phyloP scores from a whole-genome alignment of 2,797 vertebrate genomes.

The Euthynnus affinis region DNA sequence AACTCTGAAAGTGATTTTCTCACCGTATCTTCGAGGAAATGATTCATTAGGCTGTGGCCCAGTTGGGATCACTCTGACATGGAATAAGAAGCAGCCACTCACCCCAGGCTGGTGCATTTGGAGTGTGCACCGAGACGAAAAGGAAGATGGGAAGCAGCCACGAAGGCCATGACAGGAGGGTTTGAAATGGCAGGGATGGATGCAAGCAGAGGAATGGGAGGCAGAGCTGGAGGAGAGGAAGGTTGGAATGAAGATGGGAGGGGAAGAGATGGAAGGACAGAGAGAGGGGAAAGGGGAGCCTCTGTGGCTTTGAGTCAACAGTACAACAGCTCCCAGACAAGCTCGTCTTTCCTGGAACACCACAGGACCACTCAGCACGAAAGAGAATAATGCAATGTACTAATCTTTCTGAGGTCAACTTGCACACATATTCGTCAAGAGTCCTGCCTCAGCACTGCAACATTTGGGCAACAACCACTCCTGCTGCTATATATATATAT shows the following conservation, averaged over 20 bases:
- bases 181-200: constrained; percentile 41
- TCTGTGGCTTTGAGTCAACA: constrained; percentile 71
- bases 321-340: constrained; percentile 68
- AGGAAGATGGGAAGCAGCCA: constrained; percentile 69
- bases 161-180: constrained; percentile 31
- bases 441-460: constrained; percentile 38
- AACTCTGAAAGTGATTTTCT: constrained; percentile 81
- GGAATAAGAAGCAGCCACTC: constrained; percentile 81
- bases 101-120: constrained; percentile 70
- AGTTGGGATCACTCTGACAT: constrained; percentile 72
- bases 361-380: constrained; percentile 52
- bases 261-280: constrained; percentile 12
- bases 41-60: constrained; percentile 75
- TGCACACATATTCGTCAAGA: constrained; percentile 56
- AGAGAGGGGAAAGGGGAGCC: constrained; percentile 31
- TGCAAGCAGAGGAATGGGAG: constrained; percentile 16
- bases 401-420: constrained; percentile 67
- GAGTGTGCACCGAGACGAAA: constrained; percentile 59
- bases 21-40: constrained; percentile 81
- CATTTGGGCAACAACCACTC: too few relatives aligned
- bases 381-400: constrained; percentile 56
- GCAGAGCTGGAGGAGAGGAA: constrained; percentile 36
- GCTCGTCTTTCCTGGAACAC: constrained; percentile 75
- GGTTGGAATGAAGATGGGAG: constrained; percentile 50
- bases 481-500: too few relatives aligned